Conservation (phyloP, 2,113 vertebrate genomes). For the Pseudolaguvia tuberculata region DNA sequence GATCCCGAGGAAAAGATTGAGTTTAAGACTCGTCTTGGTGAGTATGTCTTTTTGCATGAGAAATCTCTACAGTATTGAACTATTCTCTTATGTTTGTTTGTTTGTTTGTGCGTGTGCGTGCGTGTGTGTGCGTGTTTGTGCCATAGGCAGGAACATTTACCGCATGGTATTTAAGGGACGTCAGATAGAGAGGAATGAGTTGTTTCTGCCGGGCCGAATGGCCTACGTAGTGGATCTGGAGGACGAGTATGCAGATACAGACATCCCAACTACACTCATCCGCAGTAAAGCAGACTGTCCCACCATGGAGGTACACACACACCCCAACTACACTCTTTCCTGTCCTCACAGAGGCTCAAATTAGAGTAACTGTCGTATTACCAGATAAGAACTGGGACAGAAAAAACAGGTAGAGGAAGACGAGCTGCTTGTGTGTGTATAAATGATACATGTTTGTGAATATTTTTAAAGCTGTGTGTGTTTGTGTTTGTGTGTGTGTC, state of each 20-base stretch:
- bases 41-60: conserved; percentile 48
- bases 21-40: conserved; percentile 94
- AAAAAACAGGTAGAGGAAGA: too few species aligned
- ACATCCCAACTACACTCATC: conserved; percentile 95
- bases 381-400: too few species aligned
- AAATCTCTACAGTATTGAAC: too few species aligned
- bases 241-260: conserved; percentile 92
- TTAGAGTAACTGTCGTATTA: too few species aligned
- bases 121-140: neutral
- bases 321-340: neutral
- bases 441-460: too few species aligned
- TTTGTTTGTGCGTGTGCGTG: neutral
- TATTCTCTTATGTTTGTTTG: neutral
- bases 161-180: conserved; percentile 88
- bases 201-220: conserved; percentile 93
- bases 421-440: too few species aligned
- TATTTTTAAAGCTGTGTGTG: neutral
- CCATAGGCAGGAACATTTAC: conserved; percentile 86
- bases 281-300: conserved; percentile 98
- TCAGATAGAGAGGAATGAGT: conserved; percentile 84
- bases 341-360: too few species aligned
- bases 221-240: conserved; percentile 97
- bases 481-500: conserved; percentile 4
- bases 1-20: conserved; percentile 99
- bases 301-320: conserved; percentile 85